Evolutionary conservation across 2,888 invertebrate genomes (phyloP), one percentile per base, ranked within the genome.

Genomic region (Autographa pulchrina): DNA sequence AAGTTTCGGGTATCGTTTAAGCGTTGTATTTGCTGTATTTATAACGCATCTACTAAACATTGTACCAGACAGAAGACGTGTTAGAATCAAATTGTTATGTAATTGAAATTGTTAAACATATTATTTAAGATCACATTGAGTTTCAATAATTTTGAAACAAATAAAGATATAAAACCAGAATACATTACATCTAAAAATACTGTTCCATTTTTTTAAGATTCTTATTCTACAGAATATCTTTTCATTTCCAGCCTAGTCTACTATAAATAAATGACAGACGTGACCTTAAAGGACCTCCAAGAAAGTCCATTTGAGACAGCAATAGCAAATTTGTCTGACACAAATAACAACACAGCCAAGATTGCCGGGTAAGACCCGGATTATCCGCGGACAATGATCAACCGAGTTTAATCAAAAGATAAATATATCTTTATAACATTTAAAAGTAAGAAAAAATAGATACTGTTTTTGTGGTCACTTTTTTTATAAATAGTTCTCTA

Each of bases 381-480:
- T 76, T 69, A 74, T 65, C 65, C 20, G 11, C 14, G 31, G 31
- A 59, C 58, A 31, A 25, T n/a, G 63, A 65, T 61, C 7, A 25
- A 20, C 48, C 16, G 41, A 56, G 13, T 61, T 78, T 66, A 69
- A 65, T 64, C 56, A 78, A 74, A 78, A 78, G 52, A 76, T 78
- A 74, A 74, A 69, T 41, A 52, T 64, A 66, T 1, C 48, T 66
- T 58, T 58, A 54, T 41, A n/a, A 38, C 13, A 25, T 60, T 62
- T 32, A 38, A 41, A n/a, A 62, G 32, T 62, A 32, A 62, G 60
- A 43, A n/a, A 20, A 62, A 43, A 35, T 35, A 8, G n/a, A n/a
- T 13, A 14, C 18, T 11, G 14, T 14, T 43, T 43, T 43, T 43
- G 13, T 13, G 11, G 41, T 41, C n/a, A n/a, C n/a, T 41, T 13